Evolutionary conservation across 2,797 vertebrate genomes (phyloP).

Genomic region (Sebastes vulpes): DNA sequence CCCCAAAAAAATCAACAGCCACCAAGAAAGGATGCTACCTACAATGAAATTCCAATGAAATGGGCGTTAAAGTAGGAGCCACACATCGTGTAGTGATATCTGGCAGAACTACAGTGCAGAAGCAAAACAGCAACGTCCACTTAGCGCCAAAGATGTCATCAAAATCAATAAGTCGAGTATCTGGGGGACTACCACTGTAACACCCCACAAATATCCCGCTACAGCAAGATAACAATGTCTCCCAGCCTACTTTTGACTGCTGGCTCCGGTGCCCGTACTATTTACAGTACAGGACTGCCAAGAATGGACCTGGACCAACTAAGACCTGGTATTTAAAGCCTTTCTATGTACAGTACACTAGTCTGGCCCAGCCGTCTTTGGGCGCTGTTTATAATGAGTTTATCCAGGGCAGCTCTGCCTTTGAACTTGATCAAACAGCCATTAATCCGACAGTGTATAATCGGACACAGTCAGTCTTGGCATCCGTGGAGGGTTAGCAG

Average conservation of each 20-base stretch:
- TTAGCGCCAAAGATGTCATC: conserved; percentile 43
- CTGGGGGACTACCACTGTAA: conserved; percentile 50
- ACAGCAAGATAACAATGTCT: conserved; percentile 54
- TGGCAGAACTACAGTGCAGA: not conserved
- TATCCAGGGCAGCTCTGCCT: conserved; percentile 69
- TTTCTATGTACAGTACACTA: conserved; percentile 45
- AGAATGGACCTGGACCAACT: conserved; percentile 57
- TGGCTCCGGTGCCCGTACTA: conserved; percentile 51
- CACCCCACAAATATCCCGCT: conserved; percentile 49
- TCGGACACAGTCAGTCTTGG: conserved; percentile 69
- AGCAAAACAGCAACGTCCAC: conserved; percentile 6
- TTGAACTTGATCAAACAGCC: conserved; percentile 80
- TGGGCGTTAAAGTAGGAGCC: not conserved
- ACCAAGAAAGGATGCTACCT: not conserved
- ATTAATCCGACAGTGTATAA: conserved; percentile 73
- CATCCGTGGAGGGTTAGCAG: conserved; percentile 71
- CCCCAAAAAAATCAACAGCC: not conserved
- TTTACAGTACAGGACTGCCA: conserved; percentile 53
- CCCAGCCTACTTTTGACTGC: conserved; percentile 41
- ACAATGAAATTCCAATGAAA: not conserved
- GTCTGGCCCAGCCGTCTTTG: conserved; percentile 56
- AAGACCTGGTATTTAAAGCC: conserved; percentile 72
- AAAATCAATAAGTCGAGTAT: conserved; percentile 60
- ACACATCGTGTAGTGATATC: not conserved
- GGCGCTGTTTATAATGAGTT: conserved; percentile 72